Evolutionary conservation across 2,797 vertebrate species (phyloP).

Genomic region (Tolypeutes matacus): DNA sequence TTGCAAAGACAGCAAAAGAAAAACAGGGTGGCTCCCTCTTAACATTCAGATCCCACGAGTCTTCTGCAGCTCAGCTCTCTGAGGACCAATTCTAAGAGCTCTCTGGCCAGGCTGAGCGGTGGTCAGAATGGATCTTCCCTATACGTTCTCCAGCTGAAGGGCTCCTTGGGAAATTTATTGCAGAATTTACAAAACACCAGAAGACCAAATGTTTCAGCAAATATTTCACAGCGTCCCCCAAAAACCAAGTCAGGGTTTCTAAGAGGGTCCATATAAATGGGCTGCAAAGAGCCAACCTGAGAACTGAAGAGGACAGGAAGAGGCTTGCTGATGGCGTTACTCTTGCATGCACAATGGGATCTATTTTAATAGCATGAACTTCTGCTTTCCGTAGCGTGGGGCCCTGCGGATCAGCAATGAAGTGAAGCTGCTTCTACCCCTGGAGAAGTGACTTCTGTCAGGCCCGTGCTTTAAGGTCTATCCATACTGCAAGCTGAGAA

Average conservation of each 20-base stretch:
- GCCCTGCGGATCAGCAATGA: neutral
- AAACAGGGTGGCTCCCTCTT: neutral
- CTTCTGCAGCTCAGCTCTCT: neutral
- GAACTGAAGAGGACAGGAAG: conserved; percentile 53
- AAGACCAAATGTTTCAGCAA: neutral
- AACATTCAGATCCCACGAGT: neutral
- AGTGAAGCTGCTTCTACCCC: neutral
- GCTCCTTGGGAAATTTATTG: neutral
- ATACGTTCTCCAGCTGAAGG: neutral
- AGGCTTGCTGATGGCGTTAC: neutral
- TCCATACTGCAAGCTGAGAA: rapidly evolving
- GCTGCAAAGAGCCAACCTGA: no score
- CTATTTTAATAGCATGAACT: conserved; percentile 70
- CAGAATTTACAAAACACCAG: neutral
- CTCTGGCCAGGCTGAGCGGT: neutral
- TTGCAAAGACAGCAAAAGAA: neutral
- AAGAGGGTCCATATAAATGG: neutral
- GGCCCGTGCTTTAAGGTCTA: neutral
- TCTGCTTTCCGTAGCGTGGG: conserved; percentile 76
- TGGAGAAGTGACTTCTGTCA: neutral
- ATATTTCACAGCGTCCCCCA: neutral
- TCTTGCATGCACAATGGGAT: neutral
- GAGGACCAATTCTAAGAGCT: neutral
- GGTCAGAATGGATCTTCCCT: neutral
- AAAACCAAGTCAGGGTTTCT: neutral